These are phyloP conservation scores for Rhagonycha fulva DNA, from an alignment of 2,888 invertebrate genomes.

Conservation along the genomic window DNA sequence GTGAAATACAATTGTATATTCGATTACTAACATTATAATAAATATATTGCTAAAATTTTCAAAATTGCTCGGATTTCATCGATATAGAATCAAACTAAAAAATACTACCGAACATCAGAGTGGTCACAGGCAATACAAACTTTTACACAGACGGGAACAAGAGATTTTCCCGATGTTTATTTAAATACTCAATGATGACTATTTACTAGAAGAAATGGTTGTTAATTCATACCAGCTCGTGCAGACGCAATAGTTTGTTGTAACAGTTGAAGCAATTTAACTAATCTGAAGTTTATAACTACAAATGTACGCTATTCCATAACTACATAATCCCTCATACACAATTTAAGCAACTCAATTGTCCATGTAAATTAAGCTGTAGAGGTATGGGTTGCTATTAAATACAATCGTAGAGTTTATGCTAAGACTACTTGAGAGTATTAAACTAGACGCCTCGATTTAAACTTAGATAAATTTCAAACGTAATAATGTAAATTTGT, in stretches of 20 bases:
- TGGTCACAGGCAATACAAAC: too few relatives aligned
- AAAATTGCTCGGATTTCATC: background rate
- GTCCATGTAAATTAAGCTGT: slow-evolving; percentile 46
- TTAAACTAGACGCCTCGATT: background rate
- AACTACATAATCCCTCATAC: slow-evolving; percentile 47
- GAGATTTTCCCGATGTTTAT: background rate
- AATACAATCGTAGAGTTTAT: slow-evolving; percentile 26
- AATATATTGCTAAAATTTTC: background rate
- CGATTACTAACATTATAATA: background rate
- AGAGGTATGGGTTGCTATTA: slow-evolving; percentile 24
- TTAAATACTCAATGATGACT: background rate
- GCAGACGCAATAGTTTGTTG: slow-evolving; percentile 28
- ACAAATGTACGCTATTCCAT: slow-evolving; percentile 46
- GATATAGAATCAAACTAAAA: background rate
- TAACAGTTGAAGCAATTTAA: slow-evolving; percentile 42
- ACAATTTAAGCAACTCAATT: slow-evolving; percentile 48
- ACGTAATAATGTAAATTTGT: background rate
- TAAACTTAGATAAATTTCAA: background rate
- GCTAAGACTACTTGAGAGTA: slow-evolving; percentile 8
- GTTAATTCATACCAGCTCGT: slow-evolving; percentile 19
- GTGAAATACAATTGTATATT: background rate
- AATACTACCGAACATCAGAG: background rate
- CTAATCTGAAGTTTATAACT: slow-evolving; percentile 46
- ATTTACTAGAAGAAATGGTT: slow-evolving; percentile 12
- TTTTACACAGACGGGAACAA: too few relatives aligned